Evolutionary conservation across 1,140 invertebrate genomes (phyloP).

Genomic region (Ladona fulva): DNA sequence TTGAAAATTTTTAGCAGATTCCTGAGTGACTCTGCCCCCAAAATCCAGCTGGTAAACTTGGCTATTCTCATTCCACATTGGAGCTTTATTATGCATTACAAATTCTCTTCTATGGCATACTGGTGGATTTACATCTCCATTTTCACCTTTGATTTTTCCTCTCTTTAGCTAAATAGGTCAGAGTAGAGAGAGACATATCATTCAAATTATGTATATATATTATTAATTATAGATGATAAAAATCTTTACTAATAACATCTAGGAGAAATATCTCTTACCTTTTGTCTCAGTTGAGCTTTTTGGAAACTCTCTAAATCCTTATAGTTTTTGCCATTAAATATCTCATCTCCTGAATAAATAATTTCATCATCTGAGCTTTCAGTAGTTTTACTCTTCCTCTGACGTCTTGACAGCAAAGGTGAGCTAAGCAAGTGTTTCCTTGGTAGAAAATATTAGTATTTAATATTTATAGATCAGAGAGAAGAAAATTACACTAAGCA

Average conservation of each 20-base stretch:
- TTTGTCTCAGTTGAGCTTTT: constrained; percentile 86
- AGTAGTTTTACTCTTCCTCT: constrained; percentile 59
- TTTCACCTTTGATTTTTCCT: constrained; percentile 34
- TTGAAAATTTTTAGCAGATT: constrained; percentile 99
- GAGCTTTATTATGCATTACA: constrained; percentile 97
- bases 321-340: constrained; percentile 60
- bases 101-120: constrained; percentile 57
- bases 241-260: not conserved
- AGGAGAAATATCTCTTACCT: constrained; percentile 50
- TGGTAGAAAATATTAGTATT: too few relatives aligned
- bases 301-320: constrained; percentile 88
- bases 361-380: constrained; percentile 84
- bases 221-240: not conserved
- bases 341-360: constrained; percentile 51
- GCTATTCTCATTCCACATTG: constrained; percentile 98
- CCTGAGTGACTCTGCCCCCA: constrained; percentile 97
- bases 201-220: too few relatives aligned
- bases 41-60: constrained; percentile 99
- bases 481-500: too few relatives aligned
- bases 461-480: too few relatives aligned
- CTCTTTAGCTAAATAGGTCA: constrained; percentile 47
- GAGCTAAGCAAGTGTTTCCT: constrained; percentile 66
- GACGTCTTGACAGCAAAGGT: constrained; percentile 62
- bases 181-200: not conserved
- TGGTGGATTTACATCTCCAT: not conserved